Conservation (phyloP, 1,140 invertebrate species). For the Aphaenogaster floridana region DNA sequence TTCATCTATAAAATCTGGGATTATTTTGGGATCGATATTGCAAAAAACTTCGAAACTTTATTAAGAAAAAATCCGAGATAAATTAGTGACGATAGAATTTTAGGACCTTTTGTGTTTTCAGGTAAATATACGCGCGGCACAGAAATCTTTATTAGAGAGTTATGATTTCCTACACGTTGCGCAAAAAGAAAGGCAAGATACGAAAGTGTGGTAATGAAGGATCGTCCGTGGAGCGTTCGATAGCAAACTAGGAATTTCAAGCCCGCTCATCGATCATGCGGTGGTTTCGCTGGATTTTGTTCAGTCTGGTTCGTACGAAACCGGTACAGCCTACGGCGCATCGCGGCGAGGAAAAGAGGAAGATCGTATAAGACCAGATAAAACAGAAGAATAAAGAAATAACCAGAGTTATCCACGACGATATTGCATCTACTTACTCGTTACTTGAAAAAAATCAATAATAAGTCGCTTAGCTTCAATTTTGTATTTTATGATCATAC, state of each 20-base stretch:
- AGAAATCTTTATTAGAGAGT: conserved; percentile 54
- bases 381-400: conserved; percentile 54
- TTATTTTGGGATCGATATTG: background rate
- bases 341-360: conserved; percentile 36
- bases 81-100: background rate
- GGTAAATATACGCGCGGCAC: conserved; percentile 10
- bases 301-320: conserved; percentile 55
- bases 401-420: conserved; percentile 29
- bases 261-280: conserved; percentile 63
- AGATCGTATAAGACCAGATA: conserved; percentile 21
- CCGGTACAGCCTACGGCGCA: conserved; percentile 64
- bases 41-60: background rate
- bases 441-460: conserved; percentile 10
- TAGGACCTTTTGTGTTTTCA: background rate
- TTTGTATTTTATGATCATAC: background rate
- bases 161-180: conserved; percentile 7
- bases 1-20: background rate
- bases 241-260: conserved; percentile 62
- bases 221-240: conserved; percentile 40
- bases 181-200: conserved; percentile 7
- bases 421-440: background rate
- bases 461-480: background rate
- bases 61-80: background rate
- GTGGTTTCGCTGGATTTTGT: conserved; percentile 61
- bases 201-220: conserved; percentile 56